Conservation (phyloP, 2,888 invertebrate species). For the Therioaphis trifolii region DNA sequence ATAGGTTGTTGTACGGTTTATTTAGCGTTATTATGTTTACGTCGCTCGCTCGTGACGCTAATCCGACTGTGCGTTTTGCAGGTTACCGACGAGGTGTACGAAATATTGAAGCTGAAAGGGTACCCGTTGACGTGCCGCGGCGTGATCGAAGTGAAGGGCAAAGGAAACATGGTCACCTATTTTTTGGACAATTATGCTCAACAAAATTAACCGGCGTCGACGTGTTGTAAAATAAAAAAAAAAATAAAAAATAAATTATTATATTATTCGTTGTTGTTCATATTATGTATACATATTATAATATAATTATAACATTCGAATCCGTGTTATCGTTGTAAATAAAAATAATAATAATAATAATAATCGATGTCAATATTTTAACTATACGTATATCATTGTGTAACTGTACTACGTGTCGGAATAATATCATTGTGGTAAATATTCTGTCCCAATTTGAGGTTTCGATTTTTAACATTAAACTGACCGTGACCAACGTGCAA, state of each 20-base stretch:
- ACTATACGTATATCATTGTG: no score
- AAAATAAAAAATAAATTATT: no score
- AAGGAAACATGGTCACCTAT: slow-evolving; percentile 93
- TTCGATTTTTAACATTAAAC: slow-evolving; percentile 5
- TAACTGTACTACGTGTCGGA: no score
- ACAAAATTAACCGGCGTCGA: slow-evolving; percentile 49
- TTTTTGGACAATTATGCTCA: slow-evolving; percentile 73
- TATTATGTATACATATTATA: slow-evolving; percentile 19
- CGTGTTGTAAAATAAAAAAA: background rate
- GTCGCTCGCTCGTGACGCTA: no score
- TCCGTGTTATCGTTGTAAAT: slow-evolving; percentile 2
- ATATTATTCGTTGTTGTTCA: slow-evolving; percentile 49
- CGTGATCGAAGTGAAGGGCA: slow-evolving; percentile 90
- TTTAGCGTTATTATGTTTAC: no score
- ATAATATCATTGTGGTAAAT: slow-evolving; percentile 48
- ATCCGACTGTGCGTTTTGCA: slow-evolving; percentile 68
- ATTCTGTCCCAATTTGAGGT: background rate
- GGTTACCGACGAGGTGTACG: slow-evolving; percentile 90
- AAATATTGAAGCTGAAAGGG: slow-evolving; percentile 81
- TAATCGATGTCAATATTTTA: background rate
- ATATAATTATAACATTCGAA: background rate
- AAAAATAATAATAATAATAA: background rate
- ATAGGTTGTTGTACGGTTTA: no score
- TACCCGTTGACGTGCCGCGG: slow-evolving; percentile 88
- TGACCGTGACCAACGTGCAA: background rate